Evolutionary conservation across 1,140 invertebrate species (phyloP).

Genomic region (Drosophila kanapiae): DNA sequence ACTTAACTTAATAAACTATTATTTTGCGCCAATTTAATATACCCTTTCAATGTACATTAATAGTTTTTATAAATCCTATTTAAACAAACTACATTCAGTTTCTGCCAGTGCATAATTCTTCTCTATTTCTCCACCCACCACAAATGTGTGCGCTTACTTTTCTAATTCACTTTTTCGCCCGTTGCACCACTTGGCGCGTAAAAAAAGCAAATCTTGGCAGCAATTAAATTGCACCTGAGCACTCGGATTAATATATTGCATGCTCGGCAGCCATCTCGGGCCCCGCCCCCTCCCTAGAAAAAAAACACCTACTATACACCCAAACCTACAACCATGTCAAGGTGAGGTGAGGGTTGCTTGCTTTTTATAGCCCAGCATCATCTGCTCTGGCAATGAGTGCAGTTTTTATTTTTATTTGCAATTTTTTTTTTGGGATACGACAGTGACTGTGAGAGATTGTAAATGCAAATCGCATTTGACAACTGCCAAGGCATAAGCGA

Average conservation of each 20-base stretch:
- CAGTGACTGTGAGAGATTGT: conserved; percentile 34
- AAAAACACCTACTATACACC: not conserved
- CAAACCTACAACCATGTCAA: conserved; percentile 68
- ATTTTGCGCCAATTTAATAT: not conserved
- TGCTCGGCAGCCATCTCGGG: conserved; percentile 19
- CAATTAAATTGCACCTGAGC: conserved; percentile 82
- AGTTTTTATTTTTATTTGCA: conserved; percentile 40
- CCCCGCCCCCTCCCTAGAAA: not conserved
- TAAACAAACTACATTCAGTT: not conserved
- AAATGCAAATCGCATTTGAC: conserved; percentile 55
- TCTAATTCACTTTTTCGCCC: conserved; percentile 28
- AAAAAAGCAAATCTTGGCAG: conserved; percentile 75
- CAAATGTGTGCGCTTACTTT: conserved; percentile 23
- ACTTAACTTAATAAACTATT: not conserved
- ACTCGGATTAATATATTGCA: conserved; percentile 67
- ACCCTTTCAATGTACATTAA: too few species aligned
- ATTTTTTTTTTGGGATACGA: conserved; percentile 1
- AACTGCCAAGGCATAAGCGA: conserved; percentile 46
- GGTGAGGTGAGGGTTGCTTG: conserved; percentile 77
- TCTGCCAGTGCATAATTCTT: not conserved
- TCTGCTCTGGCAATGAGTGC: conserved; percentile 58
- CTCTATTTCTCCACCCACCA: not conserved
- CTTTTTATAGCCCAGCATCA: conserved; percentile 69
- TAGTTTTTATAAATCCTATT: not conserved
- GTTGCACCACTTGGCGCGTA: conserved; percentile 31